These are phyloP conservation scores for Tetragonisca angustula DNA, from an alignment of 2,888 invertebrate species.

Conservation along the genomic window DNA sequence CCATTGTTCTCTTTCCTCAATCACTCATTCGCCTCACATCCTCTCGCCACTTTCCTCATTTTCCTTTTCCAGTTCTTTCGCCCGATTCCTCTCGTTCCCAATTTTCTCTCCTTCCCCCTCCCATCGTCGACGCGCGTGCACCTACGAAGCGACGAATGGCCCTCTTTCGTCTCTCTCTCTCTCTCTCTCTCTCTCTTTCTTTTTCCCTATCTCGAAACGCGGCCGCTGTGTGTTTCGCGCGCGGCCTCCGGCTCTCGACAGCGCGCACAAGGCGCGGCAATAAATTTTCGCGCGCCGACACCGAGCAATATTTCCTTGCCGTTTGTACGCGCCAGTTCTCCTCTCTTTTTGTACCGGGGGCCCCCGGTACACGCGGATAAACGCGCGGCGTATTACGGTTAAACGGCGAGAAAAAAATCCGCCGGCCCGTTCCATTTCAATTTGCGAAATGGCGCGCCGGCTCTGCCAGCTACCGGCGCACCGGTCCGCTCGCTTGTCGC, in stretches of 20 bases:
- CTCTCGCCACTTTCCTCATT: not conserved
- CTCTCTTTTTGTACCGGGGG: slow-evolving; percentile 67
- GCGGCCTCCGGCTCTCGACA: slow-evolving; percentile 47
- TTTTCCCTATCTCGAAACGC: not conserved
- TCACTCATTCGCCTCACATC: not conserved
- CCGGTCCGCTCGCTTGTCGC: slow-evolving; percentile 30
- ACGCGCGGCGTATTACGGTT: slow-evolving; percentile 74
- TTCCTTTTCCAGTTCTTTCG: not conserved
- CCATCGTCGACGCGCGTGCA: not conserved
- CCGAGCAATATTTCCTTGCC: slow-evolving; percentile 77
- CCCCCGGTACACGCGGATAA: slow-evolving; percentile 71
- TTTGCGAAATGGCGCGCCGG: slow-evolving; percentile 70
- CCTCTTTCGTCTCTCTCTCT: not conserved
- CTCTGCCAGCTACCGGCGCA: slow-evolving; percentile 28
- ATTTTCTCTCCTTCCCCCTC: not conserved
- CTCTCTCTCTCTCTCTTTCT: slow-evolving; percentile 13
- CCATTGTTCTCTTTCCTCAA: slow-evolving; percentile 6
- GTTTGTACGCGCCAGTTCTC: slow-evolving; percentile 74
- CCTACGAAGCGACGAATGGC: not conserved
- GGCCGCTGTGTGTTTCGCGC: slow-evolving; percentile 7
- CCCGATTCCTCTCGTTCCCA: not conserved
- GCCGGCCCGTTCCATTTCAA: slow-evolving; percentile 69
- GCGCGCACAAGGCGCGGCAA: slow-evolving; percentile 58
- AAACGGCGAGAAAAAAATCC: slow-evolving; percentile 62
- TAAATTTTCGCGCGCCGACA: slow-evolving; percentile 79